Percentiles rank a stretch among this genome's conserved stretches.
Evolutionary conservation across 2,888 invertebrate genomes (phyloP).

Genomic region (Furcula furcula): DNA sequence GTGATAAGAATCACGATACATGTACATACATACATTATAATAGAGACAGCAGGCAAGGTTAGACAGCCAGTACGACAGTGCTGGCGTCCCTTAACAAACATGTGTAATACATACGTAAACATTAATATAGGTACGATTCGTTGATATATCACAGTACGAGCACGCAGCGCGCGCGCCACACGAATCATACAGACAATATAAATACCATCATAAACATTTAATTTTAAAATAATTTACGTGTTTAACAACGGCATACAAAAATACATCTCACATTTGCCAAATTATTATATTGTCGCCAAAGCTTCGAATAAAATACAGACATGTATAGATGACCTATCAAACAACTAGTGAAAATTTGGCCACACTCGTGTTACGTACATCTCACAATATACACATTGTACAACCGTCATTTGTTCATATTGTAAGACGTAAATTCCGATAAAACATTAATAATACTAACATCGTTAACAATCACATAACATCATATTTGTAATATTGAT

Average conservation of each 20-base stretch:
- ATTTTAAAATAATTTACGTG: background rate
- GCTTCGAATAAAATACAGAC: constrained; percentile 5
- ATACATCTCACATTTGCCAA: constrained; percentile 3
- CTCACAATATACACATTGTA: constrained; percentile 12
- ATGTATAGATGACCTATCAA: constrained; percentile 8
- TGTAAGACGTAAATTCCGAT: too few species aligned
- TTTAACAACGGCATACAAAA: constrained; percentile 11
- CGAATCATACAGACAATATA: background rate
- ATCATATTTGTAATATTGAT: background rate
- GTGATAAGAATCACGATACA: constrained; percentile 1
- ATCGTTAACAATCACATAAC: background rate
- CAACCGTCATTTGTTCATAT: background rate
- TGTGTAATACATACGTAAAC: constrained; percentile 8
- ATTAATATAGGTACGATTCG: constrained; percentile 27
- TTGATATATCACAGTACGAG: constrained; percentile 23
- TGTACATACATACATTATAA: constrained; percentile 9
- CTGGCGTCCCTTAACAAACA: constrained; percentile 14
- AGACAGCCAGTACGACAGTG: constrained; percentile 6
- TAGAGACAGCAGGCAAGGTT: constrained; percentile 6
- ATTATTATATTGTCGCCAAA: background rate
- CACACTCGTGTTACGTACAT: constrained; percentile 32
- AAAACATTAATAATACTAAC: too few species aligned
- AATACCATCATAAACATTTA: constrained; percentile 1
- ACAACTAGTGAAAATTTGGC: constrained; percentile 62
- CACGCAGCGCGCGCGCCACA: background rate